Base-by-base conservation (phyloP, 1,140 invertebrate genomes). In the Potamilus streckersoni region DNA sequence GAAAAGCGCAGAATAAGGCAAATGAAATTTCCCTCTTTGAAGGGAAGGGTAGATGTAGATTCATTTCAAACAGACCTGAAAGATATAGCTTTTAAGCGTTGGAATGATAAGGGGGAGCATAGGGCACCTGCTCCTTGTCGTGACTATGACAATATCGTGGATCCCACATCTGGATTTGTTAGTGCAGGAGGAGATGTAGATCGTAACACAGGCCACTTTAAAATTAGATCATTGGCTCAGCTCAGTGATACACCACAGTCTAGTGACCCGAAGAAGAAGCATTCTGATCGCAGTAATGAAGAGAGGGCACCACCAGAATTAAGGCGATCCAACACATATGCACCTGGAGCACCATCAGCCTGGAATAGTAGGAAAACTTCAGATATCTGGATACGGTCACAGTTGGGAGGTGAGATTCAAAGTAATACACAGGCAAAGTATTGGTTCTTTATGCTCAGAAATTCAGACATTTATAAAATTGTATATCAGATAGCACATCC, bases 111-210 rank as follows among this genome's bases (percentile, higher is more conserved):
- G 23, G 87, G 86, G 14, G 83, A 88, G 69, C 78, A 80, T 60
- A 49, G 83, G 16, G 76, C 84, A 4, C 68, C 73, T 17, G 88
- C 86, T 5, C 88, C 88, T 14, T 85, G 81, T 60, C 77, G 88
- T 55, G 75, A 78, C 64, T 87, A 82, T 80, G 87, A 88, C 57
- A 88, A 87, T 66, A 85, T 86, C 64, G 80, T 89, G 20, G 88
- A 89, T 72, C 88, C 88, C 19, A 82, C 86, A 5, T 88, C 88
- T 16, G 87, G 87, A 3, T 89, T 89, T 79, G 84, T 89, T 14
- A 88, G 86, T 79, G 86, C 82, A 31, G 87, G 85, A 16, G 86
- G 85, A 17, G 88, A 89, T 81, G 81, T 87, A 3, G 84, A 87
- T 72, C 80, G 85, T n/a, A 82, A 85, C 59, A 88, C 86, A n/a